These are phyloP conservation scores for Drosophila novamexicana DNA, from an alignment of 1,140 invertebrate species.

Conservation along the genomic window DNA sequence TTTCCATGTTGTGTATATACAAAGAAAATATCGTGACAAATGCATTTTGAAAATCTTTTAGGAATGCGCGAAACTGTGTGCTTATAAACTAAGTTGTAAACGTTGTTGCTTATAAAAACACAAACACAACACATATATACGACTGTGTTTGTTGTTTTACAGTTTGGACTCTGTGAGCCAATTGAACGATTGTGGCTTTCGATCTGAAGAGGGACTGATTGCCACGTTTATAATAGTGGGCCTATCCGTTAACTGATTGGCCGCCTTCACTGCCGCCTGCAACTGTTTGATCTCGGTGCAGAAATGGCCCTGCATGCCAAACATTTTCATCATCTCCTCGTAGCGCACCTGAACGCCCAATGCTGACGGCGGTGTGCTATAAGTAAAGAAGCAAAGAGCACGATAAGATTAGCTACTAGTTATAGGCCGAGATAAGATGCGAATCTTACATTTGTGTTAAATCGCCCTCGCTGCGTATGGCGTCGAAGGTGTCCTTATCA, in stretches of 20 bases:
- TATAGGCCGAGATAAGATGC: conserved; percentile 42
- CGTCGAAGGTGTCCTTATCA: conserved; percentile 89
- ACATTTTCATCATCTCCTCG: conserved; percentile 95
- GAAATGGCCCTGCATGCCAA: conserved; percentile 92
- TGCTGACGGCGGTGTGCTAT: conserved; percentile 92
- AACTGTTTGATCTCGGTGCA: conserved; percentile 92
- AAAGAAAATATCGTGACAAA: conserved; percentile 78
- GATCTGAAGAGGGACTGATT: conserved; percentile 93
- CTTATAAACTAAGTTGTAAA: conserved; percentile 63
- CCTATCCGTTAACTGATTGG: conserved; percentile 88
- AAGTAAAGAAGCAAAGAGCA: conserved; percentile 54
- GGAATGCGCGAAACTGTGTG: conserved; percentile 73
- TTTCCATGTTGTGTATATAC: conserved; percentile 71
- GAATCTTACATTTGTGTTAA: conserved; percentile 87
- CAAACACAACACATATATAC: conserved; percentile 5
- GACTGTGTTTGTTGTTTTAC: conserved; percentile 83
- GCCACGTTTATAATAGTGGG: conserved; percentile 96
- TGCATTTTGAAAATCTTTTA: conserved; percentile 59
- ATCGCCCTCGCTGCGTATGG: conserved; percentile 89
- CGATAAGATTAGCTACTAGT: conserved; percentile 51
- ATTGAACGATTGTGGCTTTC: conserved; percentile 95
- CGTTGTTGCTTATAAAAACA: conserved; percentile 48
- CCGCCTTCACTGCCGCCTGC: conserved; percentile 88
- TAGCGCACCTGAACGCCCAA: conserved; percentile 92
- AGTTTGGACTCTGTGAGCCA: conserved; percentile 97